Evolutionary conservation across 2,888 invertebrate species (phyloP).

Genomic region (Caenorhabditis imperialis): DNA sequence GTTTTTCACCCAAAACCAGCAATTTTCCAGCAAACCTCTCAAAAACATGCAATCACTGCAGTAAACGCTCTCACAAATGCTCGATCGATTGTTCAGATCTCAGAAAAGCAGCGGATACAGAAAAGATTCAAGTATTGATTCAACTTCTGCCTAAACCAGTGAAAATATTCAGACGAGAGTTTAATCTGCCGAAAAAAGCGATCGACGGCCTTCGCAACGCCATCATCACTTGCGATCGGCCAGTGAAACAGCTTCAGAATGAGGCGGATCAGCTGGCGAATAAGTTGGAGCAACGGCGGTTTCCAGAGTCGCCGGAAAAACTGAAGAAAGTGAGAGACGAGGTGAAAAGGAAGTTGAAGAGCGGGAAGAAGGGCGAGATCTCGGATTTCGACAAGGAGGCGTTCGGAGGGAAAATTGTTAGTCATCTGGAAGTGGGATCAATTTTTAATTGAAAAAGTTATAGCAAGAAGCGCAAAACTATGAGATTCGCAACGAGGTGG

Average conservation of each 20-base stretch:
- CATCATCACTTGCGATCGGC: slow-evolving; percentile 53
- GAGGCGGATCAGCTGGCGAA: slow-evolving; percentile 73
- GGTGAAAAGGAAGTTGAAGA: not conserved
- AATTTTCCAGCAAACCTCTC: no score
- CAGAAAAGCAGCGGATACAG: slow-evolving; percentile 9
- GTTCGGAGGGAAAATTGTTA: slow-evolving; percentile 57
- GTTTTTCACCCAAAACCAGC: no score
- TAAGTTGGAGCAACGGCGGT: slow-evolving; percentile 64
- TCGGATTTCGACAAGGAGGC: slow-evolving; percentile 54
- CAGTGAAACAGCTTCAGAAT: slow-evolving; percentile 72
- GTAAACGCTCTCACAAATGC: slow-evolving; percentile 63
- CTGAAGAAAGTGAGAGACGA: not conserved
- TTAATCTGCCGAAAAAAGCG: slow-evolving; percentile 59
- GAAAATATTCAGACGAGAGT: slow-evolving; percentile 46
- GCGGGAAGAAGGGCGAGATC: slow-evolving; percentile 47
- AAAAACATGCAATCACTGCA: slow-evolving; percentile 54
- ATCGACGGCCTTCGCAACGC: slow-evolving; percentile 59
- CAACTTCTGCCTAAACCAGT: not conserved
- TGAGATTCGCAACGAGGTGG: slow-evolving; percentile 64
- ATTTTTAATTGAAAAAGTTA: slow-evolving; percentile 6
- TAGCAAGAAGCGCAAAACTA: slow-evolving; percentile 65
- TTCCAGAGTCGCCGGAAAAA: slow-evolving; percentile 65
- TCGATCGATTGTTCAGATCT: slow-evolving; percentile 58
- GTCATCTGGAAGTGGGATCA: no score
- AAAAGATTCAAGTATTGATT: slow-evolving; percentile 31